Evolutionary conservation across 37 sponge, comb jelly and placozoan species (phyloP), one percentile per base, ranked within the genome.

Genomic region (Crambe crambe): DNA sequence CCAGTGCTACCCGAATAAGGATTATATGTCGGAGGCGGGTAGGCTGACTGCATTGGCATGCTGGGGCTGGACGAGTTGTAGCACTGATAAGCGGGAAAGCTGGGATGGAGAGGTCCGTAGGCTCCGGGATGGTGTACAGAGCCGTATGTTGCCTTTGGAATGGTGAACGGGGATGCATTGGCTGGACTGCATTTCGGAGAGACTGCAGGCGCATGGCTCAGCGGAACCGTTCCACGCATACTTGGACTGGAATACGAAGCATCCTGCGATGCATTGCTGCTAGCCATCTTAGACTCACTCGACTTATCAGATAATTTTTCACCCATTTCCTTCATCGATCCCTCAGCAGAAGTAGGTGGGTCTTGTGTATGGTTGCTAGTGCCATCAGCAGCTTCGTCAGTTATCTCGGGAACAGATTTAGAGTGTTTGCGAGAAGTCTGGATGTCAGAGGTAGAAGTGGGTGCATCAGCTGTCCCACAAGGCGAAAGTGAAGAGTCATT

Each of bases 401-500:
- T 34, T n/a, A n/a, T n/a, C 54, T 47, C 44, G 1, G 73, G 34
- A 15, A 79, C 37, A n/a, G 80, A 79, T 57, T 56, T 40, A 26
- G 80, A 79, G n/a, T 70, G 34, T 23, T 68, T 79, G 18, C 44
- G 41, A 72, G 73, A 47, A 22, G 42, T 47, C 30, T 72, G 73
- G 30, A 72, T 40, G 6, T 72, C 73, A 8, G 51, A 47, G 43
- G 71, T 23, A 22, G 43, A 70, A 2, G 74, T 42, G 56, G 74
- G 27, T 54, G 56, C 12, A 23, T 56, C 74, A 2, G 37, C n/a
- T 39, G n/a, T 62, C 34, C n/a, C 59, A 22, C 60, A 31, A 41
- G 83, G 83, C 2, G 74, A 74, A 31, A 83, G 68, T 37, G 83
- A 74, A 6, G 63, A 61, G 21, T 74, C 83, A 21, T 43, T 73